Conservation (phyloP, 2,888 invertebrate species). For the Phyllotreta striolata region DNA sequence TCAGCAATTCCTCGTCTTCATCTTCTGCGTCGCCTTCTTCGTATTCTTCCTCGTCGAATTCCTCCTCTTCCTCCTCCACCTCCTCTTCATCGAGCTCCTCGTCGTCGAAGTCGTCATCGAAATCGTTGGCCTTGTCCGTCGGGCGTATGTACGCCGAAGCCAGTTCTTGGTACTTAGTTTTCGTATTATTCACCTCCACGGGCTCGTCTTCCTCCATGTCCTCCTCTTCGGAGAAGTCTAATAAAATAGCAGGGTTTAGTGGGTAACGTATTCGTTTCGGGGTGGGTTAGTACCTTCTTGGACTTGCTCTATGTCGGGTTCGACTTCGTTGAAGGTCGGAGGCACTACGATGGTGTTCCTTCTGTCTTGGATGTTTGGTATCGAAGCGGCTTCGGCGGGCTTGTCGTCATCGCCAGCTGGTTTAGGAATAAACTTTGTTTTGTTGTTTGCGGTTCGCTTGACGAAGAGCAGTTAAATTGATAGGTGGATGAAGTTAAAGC, state of each 20-base stretch:
- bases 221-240: conserved; percentile 59
- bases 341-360: conserved; percentile 63
- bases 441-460: not conserved
- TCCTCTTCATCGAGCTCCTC: conserved; percentile 59
- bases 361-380: conserved; percentile 57
- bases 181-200: conserved; percentile 44
- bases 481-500: no score
- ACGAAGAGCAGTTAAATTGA: no score
- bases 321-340: conserved; percentile 56
- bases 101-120: conserved; percentile 52
- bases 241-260: conserved; percentile 11
- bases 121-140: conserved; percentile 47
- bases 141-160: conserved; percentile 55
- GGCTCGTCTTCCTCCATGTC: conserved; percentile 50
- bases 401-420: conserved; percentile 37
- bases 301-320: conserved; percentile 52
- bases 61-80: conserved; percentile 58
- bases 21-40: conserved; percentile 66
- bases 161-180: conserved; percentile 56
- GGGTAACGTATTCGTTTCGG: not conserved
- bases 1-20: conserved; percentile 75
- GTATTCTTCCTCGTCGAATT: conserved; percentile 57
- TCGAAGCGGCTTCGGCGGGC: conserved; percentile 37
- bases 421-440: conserved; percentile 36
- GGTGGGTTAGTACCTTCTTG: conserved; percentile 52